Evolutionary conservation across 2,797 vertebrate genomes (phyloP).

Genomic region (Myotis myotis): DNA sequence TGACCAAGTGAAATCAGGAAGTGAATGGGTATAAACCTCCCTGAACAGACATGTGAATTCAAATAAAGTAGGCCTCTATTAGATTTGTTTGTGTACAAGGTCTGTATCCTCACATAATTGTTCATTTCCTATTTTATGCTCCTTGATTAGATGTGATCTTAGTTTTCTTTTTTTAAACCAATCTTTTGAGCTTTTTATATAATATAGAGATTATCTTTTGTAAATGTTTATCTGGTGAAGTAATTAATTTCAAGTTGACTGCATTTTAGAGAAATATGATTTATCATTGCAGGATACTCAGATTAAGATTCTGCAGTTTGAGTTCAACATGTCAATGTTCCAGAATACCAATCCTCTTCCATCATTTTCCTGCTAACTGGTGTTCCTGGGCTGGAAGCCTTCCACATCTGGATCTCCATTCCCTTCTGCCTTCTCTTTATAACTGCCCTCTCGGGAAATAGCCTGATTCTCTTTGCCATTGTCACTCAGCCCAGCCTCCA

Average conservation of each 20-base stretch:
- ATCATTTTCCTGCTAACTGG: conserved; percentile 48
- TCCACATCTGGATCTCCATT: conserved; percentile 61
- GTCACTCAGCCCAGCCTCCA: conserved; percentile 47
- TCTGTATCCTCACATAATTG: background rate
- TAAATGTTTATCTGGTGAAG: background rate
- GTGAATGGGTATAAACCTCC: background rate
- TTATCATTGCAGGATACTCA: background rate
- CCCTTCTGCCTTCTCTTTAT: conserved; percentile 65
- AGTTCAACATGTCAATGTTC: conserved; percentile 1
- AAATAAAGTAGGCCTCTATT: background rate
- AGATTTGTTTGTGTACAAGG: background rate
- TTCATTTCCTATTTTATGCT: background rate
- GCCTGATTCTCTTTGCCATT: conserved; percentile 81
- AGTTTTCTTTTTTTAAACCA: background rate
- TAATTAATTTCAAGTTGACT: conserved; percentile 15
- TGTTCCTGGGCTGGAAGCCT: conserved; percentile 43
- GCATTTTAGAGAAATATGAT: background rate
- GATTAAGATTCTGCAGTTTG: background rate
- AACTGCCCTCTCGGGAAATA: conserved; percentile 82
- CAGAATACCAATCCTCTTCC: background rate
- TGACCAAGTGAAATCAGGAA: background rate
- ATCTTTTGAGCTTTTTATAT: background rate
- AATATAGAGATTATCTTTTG: background rate
- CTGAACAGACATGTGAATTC: background rate
- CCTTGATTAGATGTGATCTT: background rate